Base-by-base conservation (phyloP, 2,113 vertebrate species). In the Sisor rabdophorus region DNA sequence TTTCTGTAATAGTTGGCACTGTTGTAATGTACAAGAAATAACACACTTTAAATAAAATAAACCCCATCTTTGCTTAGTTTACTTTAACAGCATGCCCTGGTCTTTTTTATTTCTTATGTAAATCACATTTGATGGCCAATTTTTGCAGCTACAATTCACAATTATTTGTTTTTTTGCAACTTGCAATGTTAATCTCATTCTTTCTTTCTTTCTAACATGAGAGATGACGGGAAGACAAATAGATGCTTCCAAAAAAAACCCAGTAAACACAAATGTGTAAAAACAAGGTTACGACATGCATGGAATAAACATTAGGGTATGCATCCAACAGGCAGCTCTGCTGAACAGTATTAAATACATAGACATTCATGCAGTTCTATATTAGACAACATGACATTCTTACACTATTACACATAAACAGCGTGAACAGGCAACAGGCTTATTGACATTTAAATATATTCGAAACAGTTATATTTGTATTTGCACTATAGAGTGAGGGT, bases 331-430 rank as follows among this genome's bases (percentile, higher is more conserved):
- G 53, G 76, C 71, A 63, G 19, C 58, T 80, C 79, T 73, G 63
- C 71, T 68, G 69, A 22, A 77, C 44, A 64, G 56, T 24, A 70
- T 65, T 54, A 79, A 58, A 79, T 73, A 71, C 68, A 68, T 30
- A 73, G 63, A 79, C 59, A 77, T 30, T 55, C 81, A 79, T 82
- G 81, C 77, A 74, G 58, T 81, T 50, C 79, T 72, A 73, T 71
- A 50, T 80, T 67, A 76, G 50, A 53, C 73, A 53, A 73, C 75
- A 73, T 48, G 36, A 73, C 24, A 19, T 22, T 24, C 50, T 16
- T 61, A 80, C 73, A 58, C n/a, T 54, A 48, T 32, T 61, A 75
- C 61, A 76, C 17, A 69, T n/a, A 73, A 68, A 73, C 71, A 68
- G 70, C 11, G 63, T 56, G 40, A 24, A 79, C 76, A 78, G 22